These are phyloP conservation scores for Melanotaenia nigrans DNA, from an alignment of 2,797 vertebrate species.

Conservation along the genomic window DNA sequence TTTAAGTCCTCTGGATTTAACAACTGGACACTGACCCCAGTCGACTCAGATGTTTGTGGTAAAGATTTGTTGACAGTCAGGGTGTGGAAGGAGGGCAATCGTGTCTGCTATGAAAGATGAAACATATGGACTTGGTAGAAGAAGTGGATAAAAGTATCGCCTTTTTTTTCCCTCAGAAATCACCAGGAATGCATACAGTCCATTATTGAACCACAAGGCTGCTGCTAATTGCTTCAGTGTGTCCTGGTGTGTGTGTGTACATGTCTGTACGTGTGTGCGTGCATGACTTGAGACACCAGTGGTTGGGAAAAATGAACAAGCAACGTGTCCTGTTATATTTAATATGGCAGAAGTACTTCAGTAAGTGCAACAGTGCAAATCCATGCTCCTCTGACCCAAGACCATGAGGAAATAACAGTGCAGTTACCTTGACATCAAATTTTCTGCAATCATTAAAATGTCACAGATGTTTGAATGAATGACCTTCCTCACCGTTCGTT, in stretches of 20 bases:
- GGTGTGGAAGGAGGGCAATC: constrained; percentile 49
- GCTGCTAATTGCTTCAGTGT: constrained; percentile 83
- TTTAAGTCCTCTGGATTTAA: constrained; percentile 22
- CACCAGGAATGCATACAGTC: constrained; percentile 70
- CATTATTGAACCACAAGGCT: constrained; percentile 78
- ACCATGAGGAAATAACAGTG: constrained; percentile 37
- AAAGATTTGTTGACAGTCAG: constrained; percentile 60
- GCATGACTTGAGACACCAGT: constrained; percentile 52
- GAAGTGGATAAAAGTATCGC: constrained; percentile 65
- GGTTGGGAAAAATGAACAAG: constrained; percentile 67
- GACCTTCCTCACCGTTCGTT: not conserved
- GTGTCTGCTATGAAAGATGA: constrained; percentile 61
- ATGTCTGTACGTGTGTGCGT: constrained; percentile 18
- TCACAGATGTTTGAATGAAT: not conserved
- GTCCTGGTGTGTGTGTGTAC: constrained; percentile 48
- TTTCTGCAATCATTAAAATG: constrained; percentile 5
- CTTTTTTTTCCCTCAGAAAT: constrained; percentile 72
- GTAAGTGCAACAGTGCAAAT: not conserved
- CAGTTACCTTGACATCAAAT: constrained; percentile 26
- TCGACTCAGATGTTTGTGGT: constrained; percentile 53
- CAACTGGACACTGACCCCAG: constrained; percentile 22
- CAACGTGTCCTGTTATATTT: constrained; percentile 62
- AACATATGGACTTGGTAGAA: constrained; percentile 59
- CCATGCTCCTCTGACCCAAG: constrained; percentile 28
- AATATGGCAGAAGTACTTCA: constrained; percentile 40